phyloP scores from a whole-genome alignment of 2,797 vertebrate species.

The Trachurus trachurus region DNA sequence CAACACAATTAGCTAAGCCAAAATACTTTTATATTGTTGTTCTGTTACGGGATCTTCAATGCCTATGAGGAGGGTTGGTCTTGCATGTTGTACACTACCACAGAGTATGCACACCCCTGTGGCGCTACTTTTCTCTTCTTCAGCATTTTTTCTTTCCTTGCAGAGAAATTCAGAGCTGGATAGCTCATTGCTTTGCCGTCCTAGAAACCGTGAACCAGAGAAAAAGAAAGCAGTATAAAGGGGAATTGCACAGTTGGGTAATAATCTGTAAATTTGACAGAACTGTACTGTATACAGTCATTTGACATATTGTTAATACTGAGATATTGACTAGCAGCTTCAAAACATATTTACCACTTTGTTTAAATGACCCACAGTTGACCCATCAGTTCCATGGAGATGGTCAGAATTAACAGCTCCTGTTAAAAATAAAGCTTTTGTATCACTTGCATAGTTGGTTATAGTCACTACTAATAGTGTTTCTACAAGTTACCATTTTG shows the following conservation, averaged over 20 bases:
- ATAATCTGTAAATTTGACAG: too few species aligned
- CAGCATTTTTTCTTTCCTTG: slow-evolving; percentile 3
- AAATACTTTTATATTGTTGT: too few species aligned
- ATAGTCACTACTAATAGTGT: too few species aligned
- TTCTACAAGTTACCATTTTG: too few species aligned
- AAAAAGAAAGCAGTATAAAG: too few species aligned
- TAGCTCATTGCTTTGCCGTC: slow-evolving; percentile 14
- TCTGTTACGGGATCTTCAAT: too few species aligned
- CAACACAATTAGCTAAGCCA: too few species aligned
- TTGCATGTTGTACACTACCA: neutral
- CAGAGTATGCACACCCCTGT: slow-evolving; percentile 11
- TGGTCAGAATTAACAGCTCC: neutral
- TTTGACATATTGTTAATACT: neutral
- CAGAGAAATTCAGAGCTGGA: slow-evolving; percentile 25
- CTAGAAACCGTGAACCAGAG: neutral
- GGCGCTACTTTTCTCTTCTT: neutral
- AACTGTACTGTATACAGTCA: neutral
- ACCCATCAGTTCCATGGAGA: neutral
- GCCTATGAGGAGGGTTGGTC: too few species aligned
- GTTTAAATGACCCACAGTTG: neutral
- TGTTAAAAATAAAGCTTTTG: neutral
- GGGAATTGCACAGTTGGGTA: too few species aligned
- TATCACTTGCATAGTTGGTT: neutral
- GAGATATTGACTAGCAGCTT: neutral
- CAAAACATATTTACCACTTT: slow-evolving; percentile 8